phyloP scores from a whole-genome alignment of 1,140 invertebrate genomes.

The Aphelinus atriplicis region DNA sequence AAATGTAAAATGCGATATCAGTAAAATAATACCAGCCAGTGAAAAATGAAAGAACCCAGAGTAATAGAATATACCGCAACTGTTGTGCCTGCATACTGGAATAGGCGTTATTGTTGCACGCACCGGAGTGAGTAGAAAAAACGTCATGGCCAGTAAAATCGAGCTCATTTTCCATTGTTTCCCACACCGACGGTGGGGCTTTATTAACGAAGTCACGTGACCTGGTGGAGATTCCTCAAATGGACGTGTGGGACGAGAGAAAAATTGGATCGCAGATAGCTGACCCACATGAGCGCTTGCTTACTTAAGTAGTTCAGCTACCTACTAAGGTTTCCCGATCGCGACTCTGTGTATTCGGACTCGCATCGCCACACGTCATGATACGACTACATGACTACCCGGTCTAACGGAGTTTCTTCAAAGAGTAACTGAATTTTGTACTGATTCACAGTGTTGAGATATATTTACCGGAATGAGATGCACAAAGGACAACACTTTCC shows the following conservation, averaged over 20 bases:
- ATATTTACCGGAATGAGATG: too few relatives aligned
- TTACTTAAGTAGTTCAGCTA: constrained; percentile 43
- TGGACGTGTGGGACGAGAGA: constrained; percentile 4
- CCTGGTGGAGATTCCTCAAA: constrained; percentile 14
- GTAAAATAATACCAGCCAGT: too few relatives aligned
- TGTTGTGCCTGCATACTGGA: too few relatives aligned
- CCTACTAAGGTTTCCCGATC: constrained; percentile 33
- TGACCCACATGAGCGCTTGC: constrained; percentile 42
- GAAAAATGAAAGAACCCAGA: too few relatives aligned
- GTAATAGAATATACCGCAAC: too few relatives aligned
- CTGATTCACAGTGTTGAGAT: too few relatives aligned
- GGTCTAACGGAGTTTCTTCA: too few relatives aligned
- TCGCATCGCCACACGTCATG: constrained; percentile 15
- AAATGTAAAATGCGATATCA: too few relatives aligned
- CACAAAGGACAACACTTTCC: too few relatives aligned
- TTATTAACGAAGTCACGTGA: constrained; percentile 26
- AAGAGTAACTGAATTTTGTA: too few relatives aligned
- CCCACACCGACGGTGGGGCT: neutral
- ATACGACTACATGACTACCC: constrained; percentile 14
- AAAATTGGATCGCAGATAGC: constrained; percentile 46
- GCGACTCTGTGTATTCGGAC: constrained; percentile 25
- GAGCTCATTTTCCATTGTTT: constrained; percentile 25
- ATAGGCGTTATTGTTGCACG: too few relatives aligned
- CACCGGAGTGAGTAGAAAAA: neutral
- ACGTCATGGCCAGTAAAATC: constrained; percentile 23